Base-by-base conservation (phyloP, 2,113 vertebrate genomes). In the Toxotes jaculatrix region DNA sequence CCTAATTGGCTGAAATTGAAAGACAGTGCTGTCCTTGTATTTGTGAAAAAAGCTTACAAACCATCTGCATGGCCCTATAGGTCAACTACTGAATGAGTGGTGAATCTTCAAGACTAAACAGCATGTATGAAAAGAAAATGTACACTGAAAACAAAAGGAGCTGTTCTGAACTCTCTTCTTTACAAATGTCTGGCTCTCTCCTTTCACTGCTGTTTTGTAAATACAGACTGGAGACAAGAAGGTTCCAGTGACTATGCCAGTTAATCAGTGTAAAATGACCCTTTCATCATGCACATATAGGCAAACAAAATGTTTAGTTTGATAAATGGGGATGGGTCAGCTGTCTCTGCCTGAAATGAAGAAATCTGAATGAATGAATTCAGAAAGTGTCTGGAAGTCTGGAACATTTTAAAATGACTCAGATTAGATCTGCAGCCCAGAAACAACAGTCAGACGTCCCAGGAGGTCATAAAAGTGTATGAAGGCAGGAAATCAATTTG, bases 401-500 rank as follows among this genome's bases (percentile, higher is more conserved):
- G 27, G 45, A 62, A 31, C 5, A 45, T 56, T 59, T 70, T n/a
- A 42, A 53, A 23, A 32, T 61, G 43, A 9, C 5, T 53, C 21
- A 12, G 63, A 60, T 55, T 31, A 61, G 16, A 62, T 34, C n/a
- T n/a, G 47, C 7, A 40, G 12, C 45, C 13, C 32, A 53, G 31
- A 76, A 36, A 32, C 32, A 57, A 27, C 6, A 17, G 5, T 0
- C n/a, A 32, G 10, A 36, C 9, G 3, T 36, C 10, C 16, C 36
- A 47, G n/a, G n/a, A 65, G 23, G 40, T 51, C 32, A 53, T 10
- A 17, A 40, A 34, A 10, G 21, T 40, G 14, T n/a, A 16, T 38
- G 14, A 82, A 57, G 27, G 27, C 16, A 64, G 8, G 59, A 76
- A 71, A 85, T 56, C 21, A 62, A 68, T 76, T 69, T 64, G 42